Conservation (phyloP, 2,888 invertebrate species). For the Pinctada fucata region DNA sequence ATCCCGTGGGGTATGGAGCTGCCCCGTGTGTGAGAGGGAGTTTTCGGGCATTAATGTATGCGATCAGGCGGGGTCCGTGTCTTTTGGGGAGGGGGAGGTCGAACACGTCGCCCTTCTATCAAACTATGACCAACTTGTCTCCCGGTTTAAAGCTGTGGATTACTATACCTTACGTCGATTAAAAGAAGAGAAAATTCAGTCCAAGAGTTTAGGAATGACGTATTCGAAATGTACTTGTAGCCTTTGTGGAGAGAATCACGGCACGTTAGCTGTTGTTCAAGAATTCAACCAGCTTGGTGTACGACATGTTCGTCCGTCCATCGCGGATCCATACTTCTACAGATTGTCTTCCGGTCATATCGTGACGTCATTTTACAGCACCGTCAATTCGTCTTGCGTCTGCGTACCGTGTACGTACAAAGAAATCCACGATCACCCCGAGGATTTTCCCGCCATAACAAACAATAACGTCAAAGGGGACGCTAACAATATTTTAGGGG, state of each 20-base stretch:
- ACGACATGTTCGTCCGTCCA: slow-evolving; percentile 58
- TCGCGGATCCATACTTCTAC: slow-evolving; percentile 61
- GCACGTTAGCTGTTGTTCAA: slow-evolving; percentile 69
- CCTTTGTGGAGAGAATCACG: slow-evolving; percentile 67
- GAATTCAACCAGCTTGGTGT: slow-evolving; percentile 66
- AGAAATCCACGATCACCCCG: slow-evolving; percentile 59
- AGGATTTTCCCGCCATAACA: slow-evolving; percentile 56
- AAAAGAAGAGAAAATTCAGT: slow-evolving; percentile 65
- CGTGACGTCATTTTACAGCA: slow-evolving; percentile 69
- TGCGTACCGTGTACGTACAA: slow-evolving; percentile 70
- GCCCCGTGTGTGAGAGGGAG: slow-evolving; percentile 52
- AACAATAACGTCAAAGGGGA: slow-evolving; percentile 56
- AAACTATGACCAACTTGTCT: slow-evolving; percentile 68
- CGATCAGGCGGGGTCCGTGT: slow-evolving; percentile 43
- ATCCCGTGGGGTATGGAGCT: slow-evolving; percentile 39
- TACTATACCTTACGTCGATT: slow-evolving; percentile 57
- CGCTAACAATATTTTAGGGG: slow-evolving; percentile 53
- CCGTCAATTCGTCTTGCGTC: slow-evolving; percentile 68
- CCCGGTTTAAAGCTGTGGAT: slow-evolving; percentile 65
- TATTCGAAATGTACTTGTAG: slow-evolving; percentile 68
- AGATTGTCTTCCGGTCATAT: slow-evolving; percentile 62
- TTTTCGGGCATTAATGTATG: slow-evolving; percentile 45
- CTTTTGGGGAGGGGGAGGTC: slow-evolving; percentile 41
- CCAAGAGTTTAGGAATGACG: slow-evolving; percentile 67
- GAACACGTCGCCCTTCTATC: slow-evolving; percentile 64